Evolutionary conservation across 2,888 invertebrate species (phyloP).

Genomic region (Dynastes maya): DNA sequence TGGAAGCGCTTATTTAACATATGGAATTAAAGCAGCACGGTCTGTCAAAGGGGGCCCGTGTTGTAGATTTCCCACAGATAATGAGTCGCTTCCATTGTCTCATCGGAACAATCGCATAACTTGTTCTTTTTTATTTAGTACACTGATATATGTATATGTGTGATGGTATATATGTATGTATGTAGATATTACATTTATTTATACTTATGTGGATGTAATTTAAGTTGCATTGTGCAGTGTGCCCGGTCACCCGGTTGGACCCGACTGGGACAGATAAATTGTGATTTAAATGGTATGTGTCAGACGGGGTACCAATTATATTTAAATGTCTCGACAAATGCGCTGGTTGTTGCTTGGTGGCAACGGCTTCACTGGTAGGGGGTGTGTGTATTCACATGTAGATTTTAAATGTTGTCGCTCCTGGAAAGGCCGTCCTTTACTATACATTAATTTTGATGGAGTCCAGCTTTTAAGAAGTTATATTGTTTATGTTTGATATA

Average conservation of each 20-base stretch:
- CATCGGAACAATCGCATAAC: conserved; percentile 41
- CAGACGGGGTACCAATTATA: conserved; percentile 44
- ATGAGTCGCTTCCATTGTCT: conserved; percentile 36
- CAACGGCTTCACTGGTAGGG: not conserved
- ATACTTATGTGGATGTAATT: conserved; percentile 38
- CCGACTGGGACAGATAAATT: conserved; percentile 19
- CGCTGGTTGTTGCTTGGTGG: not conserved
- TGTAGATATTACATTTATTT: conserved; percentile 10
- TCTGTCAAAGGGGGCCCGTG: conserved; percentile 6
- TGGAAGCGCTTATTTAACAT: not conserved
- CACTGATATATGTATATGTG: conserved; percentile 18
- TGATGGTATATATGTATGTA: not conserved
- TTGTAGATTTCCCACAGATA: conserved; percentile 44
- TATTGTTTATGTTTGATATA: too few species aligned
- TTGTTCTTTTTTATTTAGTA: conserved; percentile 39
- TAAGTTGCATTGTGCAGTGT: conserved; percentile 18
- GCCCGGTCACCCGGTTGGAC: conserved; percentile 24
- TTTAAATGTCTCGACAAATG: conserved; percentile 41
- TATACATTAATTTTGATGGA: too few species aligned
- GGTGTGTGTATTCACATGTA: too few species aligned
- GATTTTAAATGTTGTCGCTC: too few species aligned
- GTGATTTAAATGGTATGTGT: conserved; percentile 46
- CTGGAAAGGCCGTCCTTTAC: too few species aligned
- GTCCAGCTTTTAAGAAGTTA: too few species aligned
- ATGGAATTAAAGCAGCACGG: not conserved